Evolutionary conservation across 2,797 vertebrate genomes (phyloP).

Genomic region (Lycodopsis pacificus): DNA sequence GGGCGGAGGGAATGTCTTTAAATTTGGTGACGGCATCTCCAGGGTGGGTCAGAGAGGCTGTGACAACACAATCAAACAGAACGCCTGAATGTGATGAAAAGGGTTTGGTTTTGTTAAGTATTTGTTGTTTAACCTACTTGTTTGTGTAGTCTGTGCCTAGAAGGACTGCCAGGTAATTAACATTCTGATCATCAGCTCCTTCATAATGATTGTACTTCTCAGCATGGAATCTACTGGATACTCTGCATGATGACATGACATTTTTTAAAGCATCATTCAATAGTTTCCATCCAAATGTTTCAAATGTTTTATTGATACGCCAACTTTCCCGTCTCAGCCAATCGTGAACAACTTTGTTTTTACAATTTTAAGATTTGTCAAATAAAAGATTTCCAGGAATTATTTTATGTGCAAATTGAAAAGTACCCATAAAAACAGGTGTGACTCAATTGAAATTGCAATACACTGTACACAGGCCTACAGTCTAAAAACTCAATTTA

Average conservation of each 20-base stretch:
- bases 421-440: background rate
- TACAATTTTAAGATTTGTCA: background rate
- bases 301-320: background rate
- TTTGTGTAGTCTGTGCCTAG: constrained; percentile 50
- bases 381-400: background rate
- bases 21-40: constrained; percentile 60
- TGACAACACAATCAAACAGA: constrained; percentile 57
- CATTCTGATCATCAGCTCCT: constrained; percentile 44
- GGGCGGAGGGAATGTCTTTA: constrained; percentile 55
- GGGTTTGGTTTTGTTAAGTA: constrained; percentile 58
- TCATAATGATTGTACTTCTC: constrained; percentile 14
- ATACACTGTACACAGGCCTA: background rate
- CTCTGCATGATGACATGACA: background rate
- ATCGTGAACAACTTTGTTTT: background rate
- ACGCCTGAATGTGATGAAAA: constrained; percentile 62
- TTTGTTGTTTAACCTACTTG: constrained; percentile 60
- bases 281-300: constrained; percentile 1
- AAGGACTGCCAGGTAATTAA: constrained; percentile 37
- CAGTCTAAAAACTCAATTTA: background rate
- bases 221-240: constrained; percentile 1
- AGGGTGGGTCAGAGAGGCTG: constrained; percentile 47
- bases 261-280: background rate
- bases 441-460: background rate
- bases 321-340: background rate
- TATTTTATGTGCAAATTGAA: background rate